These are phyloP conservation scores for Probosciger aterrimus DNA, from an alignment of 2,113 vertebrate genomes.

Conservation along the genomic window DNA sequence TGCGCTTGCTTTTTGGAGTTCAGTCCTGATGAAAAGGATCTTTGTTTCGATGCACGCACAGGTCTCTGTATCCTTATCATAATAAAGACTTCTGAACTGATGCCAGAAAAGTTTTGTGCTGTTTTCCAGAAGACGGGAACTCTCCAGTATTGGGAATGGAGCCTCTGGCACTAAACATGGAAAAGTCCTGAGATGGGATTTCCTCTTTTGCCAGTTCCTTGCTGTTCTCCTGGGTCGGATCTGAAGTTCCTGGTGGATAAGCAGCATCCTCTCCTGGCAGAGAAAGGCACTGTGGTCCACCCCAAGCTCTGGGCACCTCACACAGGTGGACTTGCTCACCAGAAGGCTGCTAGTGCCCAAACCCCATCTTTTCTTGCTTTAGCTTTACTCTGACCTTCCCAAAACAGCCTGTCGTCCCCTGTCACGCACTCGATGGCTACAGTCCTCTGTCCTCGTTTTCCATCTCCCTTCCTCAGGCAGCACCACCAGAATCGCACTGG, in stretches of 20 bases:
- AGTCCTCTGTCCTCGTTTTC: neutral
- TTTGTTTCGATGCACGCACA: neutral
- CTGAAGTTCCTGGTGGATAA: neutral
- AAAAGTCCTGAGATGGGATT: slow-evolving; percentile 3
- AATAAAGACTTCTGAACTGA: slow-evolving; percentile 43
- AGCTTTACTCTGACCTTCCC: neutral
- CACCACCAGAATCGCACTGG: neutral
- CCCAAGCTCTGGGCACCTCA: neutral
- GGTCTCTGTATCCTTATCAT: slow-evolving; percentile 24
- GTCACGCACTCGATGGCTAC: rapidly evolving
- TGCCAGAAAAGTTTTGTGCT: neutral
- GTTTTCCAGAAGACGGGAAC: neutral
- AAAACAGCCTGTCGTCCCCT: neutral
- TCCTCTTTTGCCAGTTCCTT: neutral
- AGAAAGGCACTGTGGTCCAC: neutral
- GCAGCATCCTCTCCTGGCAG: neutral
- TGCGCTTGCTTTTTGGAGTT: neutral
- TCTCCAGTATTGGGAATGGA: neutral
- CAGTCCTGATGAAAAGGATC: neutral
- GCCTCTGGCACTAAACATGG: slow-evolving; percentile 7
- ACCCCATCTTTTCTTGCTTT: neutral
- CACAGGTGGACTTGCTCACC: rapidly evolving
- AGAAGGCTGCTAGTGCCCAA: neutral
- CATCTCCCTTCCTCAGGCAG: neutral
- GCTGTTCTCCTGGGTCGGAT: neutral